These are phyloP conservation scores for Vulpes lagopus DNA, from an alignment of 2,113 vertebrate genomes.

Conservation along the genomic window DNA sequence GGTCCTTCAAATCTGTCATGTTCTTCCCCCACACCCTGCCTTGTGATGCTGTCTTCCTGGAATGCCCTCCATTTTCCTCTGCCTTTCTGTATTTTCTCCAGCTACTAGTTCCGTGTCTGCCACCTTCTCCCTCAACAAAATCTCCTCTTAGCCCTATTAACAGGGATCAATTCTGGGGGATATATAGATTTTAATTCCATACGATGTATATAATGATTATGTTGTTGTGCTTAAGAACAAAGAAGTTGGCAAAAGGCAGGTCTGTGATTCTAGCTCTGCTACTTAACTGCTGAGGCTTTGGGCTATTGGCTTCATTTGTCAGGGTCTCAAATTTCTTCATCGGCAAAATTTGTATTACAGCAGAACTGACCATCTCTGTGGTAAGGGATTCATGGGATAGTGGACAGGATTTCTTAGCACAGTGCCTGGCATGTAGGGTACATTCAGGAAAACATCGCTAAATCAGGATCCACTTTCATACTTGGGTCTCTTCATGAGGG, in stretches of 20 bases:
- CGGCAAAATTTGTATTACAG: not conserved
- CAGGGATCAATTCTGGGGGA: not conserved
- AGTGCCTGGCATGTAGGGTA: not conserved
- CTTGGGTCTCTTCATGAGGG: not conserved
- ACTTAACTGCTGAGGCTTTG: not conserved
- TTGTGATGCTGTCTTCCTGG: fast-evolving
- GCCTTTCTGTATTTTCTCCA: not conserved
- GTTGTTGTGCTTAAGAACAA: not conserved
- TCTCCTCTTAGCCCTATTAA: not conserved
- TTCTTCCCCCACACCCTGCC: not conserved
- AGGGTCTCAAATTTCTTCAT: not conserved
- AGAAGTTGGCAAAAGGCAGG: not conserved
- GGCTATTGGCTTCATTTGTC: not conserved
- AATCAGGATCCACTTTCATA: not conserved
- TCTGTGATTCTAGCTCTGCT: not conserved
- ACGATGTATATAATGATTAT: not conserved
- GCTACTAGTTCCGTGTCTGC: not conserved
- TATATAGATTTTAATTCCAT: not conserved
- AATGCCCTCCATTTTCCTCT: not conserved
- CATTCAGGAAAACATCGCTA: not conserved
- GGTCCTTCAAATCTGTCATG: not conserved
- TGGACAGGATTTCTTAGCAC: not conserved
- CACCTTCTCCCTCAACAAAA: not conserved
- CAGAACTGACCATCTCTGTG: not conserved
- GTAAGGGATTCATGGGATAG: not conserved